Base-by-base conservation (phyloP, 2,888 invertebrate genomes). In the Abrostola tripartita region DNA sequence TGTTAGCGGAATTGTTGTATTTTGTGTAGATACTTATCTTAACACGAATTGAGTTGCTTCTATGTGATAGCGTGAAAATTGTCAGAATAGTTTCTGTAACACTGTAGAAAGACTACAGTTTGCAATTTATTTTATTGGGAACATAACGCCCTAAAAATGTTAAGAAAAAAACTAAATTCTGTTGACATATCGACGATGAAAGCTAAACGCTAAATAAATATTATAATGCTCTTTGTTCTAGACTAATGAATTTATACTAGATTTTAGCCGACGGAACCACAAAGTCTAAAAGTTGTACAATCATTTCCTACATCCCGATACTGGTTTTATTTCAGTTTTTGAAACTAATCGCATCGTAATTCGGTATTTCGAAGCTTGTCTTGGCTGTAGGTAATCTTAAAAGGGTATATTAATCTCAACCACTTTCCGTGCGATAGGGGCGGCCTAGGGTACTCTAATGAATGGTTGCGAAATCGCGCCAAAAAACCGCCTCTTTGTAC, bases 341-440 rank as follows among this genome's bases (percentile, higher is more conserved):
- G 42, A 42, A 55, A 36, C 11, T 65, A 68, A 66, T 64, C 50
- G 56, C 57, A 41, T 64, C 71, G 65, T 76, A 68, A 75, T 65
- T 57, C 62, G 63, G 49, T 57, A 58, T 65, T 78, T 61, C 47
- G 42, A 42, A 38, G 52, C 59, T 55, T 58, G 9, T 8, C 61
- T 52, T 55, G 50, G 54, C 55, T 62, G 72, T 75, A 63, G 49
- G 61, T 73, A 73, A 79, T 70, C 68, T 68, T 68, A 59, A 53
- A 50, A 74, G 69, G 63, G 71, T 69, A 81, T 78, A 86, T 85
- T 87, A 86, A 86, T 85, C 82, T 78, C 68, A 75, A 73, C 68
- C 66, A 69, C 74, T 79, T 80, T 83, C 84, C 85, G 24, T 2
- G 24, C 24, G 24, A 4, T 4, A 24, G 24, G 24, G 24, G 24